Base-by-base conservation (phyloP, 1,140 invertebrate species). In the Saccostrea glomerata region DNA sequence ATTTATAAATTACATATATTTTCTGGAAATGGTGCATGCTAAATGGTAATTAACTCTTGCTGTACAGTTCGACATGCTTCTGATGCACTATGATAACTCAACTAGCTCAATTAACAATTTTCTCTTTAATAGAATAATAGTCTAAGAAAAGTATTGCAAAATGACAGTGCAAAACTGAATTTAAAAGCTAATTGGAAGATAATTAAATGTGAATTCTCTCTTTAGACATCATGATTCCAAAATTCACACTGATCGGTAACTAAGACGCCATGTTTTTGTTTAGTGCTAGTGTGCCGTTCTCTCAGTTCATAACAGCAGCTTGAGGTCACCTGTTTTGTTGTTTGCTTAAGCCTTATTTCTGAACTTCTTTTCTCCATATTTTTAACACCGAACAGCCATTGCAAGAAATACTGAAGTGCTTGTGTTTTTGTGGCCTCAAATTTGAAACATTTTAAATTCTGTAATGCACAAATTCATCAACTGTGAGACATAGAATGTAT, bases 221-320 rank as follows among this genome's bases (percentile, higher is more conserved):
- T 73, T 6, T 73, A 73, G 70, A 73, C 70, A 73, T 73, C 70
- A 73, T 73, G 70, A 73, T 73, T 30, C 70, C 12, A 73, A 73
- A 73, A 73, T 15, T 73, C 70, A 6, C 70, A 73, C 25, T 25
- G 30, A 73, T 30, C 70, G 70, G 70, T 73, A 30, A 73, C 12
- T 73, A 73, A 25, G 9, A 23, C 70, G 6, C 25, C 23, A 73
- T 15, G 13, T 73, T 63, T 15, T 73, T 30, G 23, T 73, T 73
- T 20, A n/a, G 25, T 25, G 70, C 2, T 73, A 73, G 70, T 30
- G 70, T 73, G 70, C 12, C 12, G 5, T 73, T 0, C 30, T 2
- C 1, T 73, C 70, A 25, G 25, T 30, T 36, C 2, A 73, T 73
- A 73, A 73, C 58, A 60, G 13, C 70, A 30, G 70, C 23, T 73